Evolutionary conservation across 1,140 invertebrate genomes (phyloP).

Genomic region (Pachypsylla venusta): DNA sequence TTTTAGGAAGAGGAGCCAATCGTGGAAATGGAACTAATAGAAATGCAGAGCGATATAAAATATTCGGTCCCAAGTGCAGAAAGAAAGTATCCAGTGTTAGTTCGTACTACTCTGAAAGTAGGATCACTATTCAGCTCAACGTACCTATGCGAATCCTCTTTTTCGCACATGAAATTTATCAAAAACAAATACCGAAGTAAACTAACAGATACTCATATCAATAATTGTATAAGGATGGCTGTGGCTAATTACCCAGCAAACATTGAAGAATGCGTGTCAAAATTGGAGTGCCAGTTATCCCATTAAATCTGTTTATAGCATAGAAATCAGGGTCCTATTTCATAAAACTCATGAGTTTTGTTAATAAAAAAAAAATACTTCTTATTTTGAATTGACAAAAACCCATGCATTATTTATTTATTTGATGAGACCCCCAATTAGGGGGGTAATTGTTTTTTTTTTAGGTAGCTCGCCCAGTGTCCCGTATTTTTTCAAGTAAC

Average conservation of each 20-base stretch:
- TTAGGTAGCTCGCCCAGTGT: too few species aligned
- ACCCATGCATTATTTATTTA: background rate
- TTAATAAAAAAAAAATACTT: background rate
- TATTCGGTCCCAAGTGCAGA: background rate
- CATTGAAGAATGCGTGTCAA: background rate
- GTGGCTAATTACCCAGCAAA: background rate
- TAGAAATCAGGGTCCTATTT: background rate
- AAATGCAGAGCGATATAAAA: background rate
- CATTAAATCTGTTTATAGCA: background rate
- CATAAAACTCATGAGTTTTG: too few species aligned
- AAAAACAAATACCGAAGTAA: background rate
- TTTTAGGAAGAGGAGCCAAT: too few species aligned
- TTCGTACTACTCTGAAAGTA: background rate
- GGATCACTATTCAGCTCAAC: too few species aligned
- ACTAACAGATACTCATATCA: background rate
- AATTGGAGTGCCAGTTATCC: background rate
- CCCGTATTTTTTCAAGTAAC: too few species aligned
- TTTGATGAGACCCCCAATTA: too few species aligned
- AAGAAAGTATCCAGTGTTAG: background rate
- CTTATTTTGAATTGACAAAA: background rate
- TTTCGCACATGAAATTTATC: background rate
- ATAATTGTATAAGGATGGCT: background rate
- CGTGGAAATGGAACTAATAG: too few species aligned
- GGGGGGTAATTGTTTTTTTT: too few species aligned
- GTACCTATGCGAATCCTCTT: background rate